Evolutionary conservation across 2,888 invertebrate genomes (phyloP), one percentile per base, ranked within the genome.

Genomic region (Ganaspis brasiliensis): DNA sequence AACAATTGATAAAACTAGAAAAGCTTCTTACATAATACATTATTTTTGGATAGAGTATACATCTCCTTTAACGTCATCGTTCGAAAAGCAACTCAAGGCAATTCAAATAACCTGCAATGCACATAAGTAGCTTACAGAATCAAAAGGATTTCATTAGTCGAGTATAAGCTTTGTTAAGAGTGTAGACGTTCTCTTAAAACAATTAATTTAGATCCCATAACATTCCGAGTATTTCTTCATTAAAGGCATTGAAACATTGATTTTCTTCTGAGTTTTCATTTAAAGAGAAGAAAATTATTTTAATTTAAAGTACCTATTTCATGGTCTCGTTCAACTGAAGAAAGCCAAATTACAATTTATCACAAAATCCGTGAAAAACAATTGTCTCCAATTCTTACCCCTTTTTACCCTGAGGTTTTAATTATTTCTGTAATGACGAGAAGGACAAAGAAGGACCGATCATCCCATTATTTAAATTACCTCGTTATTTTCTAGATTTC

Each of bases 11-110:
- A 57, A 26, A 57, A 57, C 8, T 31, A n/a, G 24, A 67, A 24
- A 24, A 8, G 57, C n/a, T 35, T 57, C 40, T 80, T 80, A 74
- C 78, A 73, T 63, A 80, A 78, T 74, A 56, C 72, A 80, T 80
- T 80, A 80, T 80, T 80, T 80, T 74, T 19, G 76, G 80, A 74
- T 40, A 16, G 8, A 24, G 61, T 75, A 26, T n/a, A 52, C 71
- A 70, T 73, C 79, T 73, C 45, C 59, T 61, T 70, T 55, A 49
- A 45, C 63, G 63, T 76, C 72, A 74, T 35, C 24, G n/a, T 67
- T 67, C 9, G 24, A 67, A 56, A 67, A 67, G 45, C 45, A 21
- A 40, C 67, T 40, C 35, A 35, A 67, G 40, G 10, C 45, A 45
- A 67, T 67, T 67, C n/a, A 45, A 40, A 67, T 67, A 45, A 24